phyloP scores from a whole-genome alignment of 2,113 vertebrate species.

The Gracilinanus agilis region DNA sequence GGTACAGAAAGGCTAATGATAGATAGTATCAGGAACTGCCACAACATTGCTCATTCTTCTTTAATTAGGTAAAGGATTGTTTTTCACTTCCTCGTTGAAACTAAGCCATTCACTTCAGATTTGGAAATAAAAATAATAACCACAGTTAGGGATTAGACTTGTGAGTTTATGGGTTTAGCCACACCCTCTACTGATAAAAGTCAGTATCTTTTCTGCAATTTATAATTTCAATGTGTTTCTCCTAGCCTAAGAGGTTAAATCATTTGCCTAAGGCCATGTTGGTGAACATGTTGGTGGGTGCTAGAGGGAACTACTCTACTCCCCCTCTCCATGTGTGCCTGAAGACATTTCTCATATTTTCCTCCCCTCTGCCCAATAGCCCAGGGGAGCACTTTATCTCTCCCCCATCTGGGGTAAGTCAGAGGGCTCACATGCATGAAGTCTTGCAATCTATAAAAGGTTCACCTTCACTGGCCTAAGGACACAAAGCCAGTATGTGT shows the following conservation, averaged over 20 bases:
- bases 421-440: too few species aligned
- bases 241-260: not conserved
- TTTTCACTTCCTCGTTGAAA: not conserved
- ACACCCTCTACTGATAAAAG: not conserved
- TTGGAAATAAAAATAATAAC: conserved; percentile 10
- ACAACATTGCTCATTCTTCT: not conserved
- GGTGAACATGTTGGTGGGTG: too few species aligned
- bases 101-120: conserved; percentile 35
- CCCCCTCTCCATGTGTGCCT: too few species aligned
- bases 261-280: not conserved
- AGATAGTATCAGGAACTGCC: not conserved
- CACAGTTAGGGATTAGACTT: not conserved
- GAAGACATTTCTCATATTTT: too few species aligned
- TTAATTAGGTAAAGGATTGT: conserved; percentile 4
- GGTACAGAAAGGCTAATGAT: conserved; percentile 22
- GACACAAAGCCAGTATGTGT: not conserved
- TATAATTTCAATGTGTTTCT: not conserved
- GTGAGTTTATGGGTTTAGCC: not conserved
- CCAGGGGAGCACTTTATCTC: too few species aligned
- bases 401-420: too few species aligned
- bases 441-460: too few species aligned
- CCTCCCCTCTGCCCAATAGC: too few species aligned
- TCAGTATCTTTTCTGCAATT: not conserved
- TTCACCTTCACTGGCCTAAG: not conserved
- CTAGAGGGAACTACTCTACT: too few species aligned